Evolutionary conservation across 2,888 invertebrate species (phyloP), one percentile per base, ranked within the genome.

Genomic region (Alentia gelatinosa): DNA sequence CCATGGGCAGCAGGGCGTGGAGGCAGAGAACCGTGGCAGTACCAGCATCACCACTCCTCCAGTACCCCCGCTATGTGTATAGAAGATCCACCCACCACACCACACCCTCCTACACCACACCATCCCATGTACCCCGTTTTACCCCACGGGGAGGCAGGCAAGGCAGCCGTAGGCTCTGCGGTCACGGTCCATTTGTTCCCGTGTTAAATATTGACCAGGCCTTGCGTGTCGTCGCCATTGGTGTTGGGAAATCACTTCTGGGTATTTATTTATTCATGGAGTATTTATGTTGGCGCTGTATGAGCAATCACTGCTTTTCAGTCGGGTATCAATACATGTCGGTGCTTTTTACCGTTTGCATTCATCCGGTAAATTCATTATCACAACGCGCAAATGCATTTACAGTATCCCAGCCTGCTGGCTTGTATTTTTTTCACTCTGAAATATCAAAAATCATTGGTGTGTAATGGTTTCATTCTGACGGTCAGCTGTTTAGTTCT

Each of bases 181-280:
- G 79, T 79, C 39, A 79, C 37, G 79, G 79, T 79, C 79, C 79
- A 79, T 79, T 79, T 79, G 79, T 39, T 39, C 1, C 37, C 79
- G 35, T 39, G 79, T 79, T 79, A 35, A 79, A 79, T 79, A 79
- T 79, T 79, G 12, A 79, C 79, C 79, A 19, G 1, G 5, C 35
- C 79, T 35, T 39, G 39, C 79, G 15, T 37, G 79, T 39, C 12
- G 79, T 1, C 23, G 39, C 15, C 35, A 1, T 23, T 35, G 79
- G 74, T 15, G 74, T 74, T 1, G 33, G 19, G 37, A 37, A 37
- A 79, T 79, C 79, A 79, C 37, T 79, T 35, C 37, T 35, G 37
- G 79, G 30, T 26, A 74, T 3, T 79, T 39, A 79, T 79, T 79
- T 79, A 79, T 79, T 79, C 79, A 79, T 3, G 33, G 35, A 1